phyloP scores from a whole-genome alignment of 1,140 invertebrate species.

The Euwallacea fornicatus region DNA sequence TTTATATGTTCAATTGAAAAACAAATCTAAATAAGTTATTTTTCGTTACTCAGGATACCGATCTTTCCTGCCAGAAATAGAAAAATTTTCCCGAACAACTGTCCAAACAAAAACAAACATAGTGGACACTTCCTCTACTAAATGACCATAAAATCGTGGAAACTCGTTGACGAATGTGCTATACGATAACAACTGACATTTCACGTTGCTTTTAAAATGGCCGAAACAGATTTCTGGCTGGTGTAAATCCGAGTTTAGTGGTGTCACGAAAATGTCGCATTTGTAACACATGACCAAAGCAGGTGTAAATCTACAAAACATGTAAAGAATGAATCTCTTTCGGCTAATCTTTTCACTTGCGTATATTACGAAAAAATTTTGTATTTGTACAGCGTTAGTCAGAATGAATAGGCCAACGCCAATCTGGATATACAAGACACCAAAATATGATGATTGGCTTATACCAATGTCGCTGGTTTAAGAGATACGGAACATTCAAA shows the following conservation, averaged over 20 bases:
- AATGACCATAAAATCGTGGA: conserved; percentile 11
- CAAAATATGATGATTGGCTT: too few relatives aligned
- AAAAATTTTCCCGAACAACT: conserved; percentile 6
- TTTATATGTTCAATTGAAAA: too few relatives aligned
- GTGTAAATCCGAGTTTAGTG: conserved; percentile 22
- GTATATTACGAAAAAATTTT: too few relatives aligned
- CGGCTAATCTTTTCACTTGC: too few relatives aligned
- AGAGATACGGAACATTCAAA: too few relatives aligned
- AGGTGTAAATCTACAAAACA: not conserved
- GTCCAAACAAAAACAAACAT: conserved; percentile 13
- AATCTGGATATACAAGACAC: too few relatives aligned
- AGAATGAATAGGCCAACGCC: too few relatives aligned
- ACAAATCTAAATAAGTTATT: too few relatives aligned
- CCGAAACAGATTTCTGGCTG: conserved; percentile 26
- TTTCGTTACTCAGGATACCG: not conserved
- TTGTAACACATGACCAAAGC: conserved; percentile 4
- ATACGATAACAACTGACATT: conserved; percentile 21
- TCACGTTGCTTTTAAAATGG: conserved; percentile 27
- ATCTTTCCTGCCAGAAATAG: not conserved
- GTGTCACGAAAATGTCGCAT: conserved; percentile 21
- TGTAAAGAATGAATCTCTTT: too few relatives aligned
- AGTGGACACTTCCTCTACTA: conserved; percentile 16
- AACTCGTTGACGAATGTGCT: conserved; percentile 21
- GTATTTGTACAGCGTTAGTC: too few relatives aligned
- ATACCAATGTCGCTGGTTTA: too few relatives aligned